Percentiles rank a stretch among this genome's conserved stretches.
phyloP scores from a whole-genome alignment of 2,888 invertebrate genomes.

The Tiliacea aurago region DNA sequence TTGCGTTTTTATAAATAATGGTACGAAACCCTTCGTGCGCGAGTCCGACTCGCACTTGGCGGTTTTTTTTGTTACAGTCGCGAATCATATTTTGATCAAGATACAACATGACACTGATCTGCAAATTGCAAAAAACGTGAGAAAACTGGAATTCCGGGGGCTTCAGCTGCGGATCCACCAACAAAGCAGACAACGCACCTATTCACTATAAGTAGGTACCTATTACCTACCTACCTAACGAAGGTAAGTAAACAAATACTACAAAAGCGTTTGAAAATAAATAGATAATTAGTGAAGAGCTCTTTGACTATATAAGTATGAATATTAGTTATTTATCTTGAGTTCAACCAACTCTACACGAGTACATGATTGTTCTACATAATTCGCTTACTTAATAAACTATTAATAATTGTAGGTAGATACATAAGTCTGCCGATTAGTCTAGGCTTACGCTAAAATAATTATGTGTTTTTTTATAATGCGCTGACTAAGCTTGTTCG shows the following conservation, averaged over 20 bases:
- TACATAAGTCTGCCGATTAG: conserved; percentile 9
- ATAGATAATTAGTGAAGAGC: conserved; percentile 32
- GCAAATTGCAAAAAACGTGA: no score
- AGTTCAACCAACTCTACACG: conserved; percentile 80
- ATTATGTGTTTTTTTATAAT: conserved; percentile 21
- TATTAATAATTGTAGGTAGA: conserved; percentile 23
- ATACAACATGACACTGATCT: no score
- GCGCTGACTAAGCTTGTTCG: background rate
- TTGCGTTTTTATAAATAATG: no score
- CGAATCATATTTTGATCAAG: no score
- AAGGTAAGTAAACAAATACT: conserved; percentile 13
- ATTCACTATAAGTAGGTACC: conserved; percentile 1
- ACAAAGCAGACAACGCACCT: background rate
- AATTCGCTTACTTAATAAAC: conserved; percentile 68
- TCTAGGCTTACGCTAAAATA: conserved; percentile 38
- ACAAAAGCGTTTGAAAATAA: conserved; percentile 19
- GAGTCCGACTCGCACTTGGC: no score
- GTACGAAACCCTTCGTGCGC: no score
- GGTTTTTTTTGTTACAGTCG: no score
- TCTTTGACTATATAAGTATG: conserved; percentile 8
- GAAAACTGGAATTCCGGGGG: no score
- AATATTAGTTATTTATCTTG: conserved; percentile 62
- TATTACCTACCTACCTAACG: background rate
- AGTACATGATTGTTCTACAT: conserved; percentile 73
- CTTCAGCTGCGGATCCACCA: background rate